Conservation (phyloP, 2,888 invertebrate species). For the Adineta ricciae region DNA sequence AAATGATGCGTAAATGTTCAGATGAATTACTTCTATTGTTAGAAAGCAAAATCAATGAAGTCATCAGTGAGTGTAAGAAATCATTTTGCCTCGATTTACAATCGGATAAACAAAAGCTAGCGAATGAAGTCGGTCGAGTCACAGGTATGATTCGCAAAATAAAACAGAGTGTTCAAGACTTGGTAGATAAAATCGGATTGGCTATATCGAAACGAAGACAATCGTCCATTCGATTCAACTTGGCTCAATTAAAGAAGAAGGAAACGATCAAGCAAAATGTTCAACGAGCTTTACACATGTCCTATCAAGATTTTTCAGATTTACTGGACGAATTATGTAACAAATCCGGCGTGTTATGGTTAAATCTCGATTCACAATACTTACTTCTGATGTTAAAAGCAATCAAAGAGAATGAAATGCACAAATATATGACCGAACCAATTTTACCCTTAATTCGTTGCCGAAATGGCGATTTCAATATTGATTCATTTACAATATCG, state of each 20-base stretch:
- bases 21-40: neutral
- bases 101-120: neutral
- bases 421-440: too few species aligned
- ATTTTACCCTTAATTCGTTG: too few species aligned
- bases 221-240: neutral
- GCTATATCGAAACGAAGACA: neutral
- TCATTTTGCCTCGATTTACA: neutral
- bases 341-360: neutral
- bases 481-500: too few species aligned
- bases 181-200: neutral
- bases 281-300: neutral
- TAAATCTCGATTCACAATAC: neutral
- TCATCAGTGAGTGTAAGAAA: neutral
- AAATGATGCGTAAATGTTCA: neutral
- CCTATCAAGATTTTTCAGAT: neutral
- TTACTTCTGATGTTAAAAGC: neutral
- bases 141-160: neutral
- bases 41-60: neutral
- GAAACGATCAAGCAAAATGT: neutral
- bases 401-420: too few species aligned
- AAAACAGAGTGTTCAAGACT: neutral
- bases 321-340: neutral
- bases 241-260: neutral
- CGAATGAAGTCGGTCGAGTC: neutral
- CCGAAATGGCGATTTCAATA: too few species aligned